Evolutionary conservation across 2,113 vertebrate genomes (phyloP).

Genomic region (Caloenas nicobarica): DNA sequence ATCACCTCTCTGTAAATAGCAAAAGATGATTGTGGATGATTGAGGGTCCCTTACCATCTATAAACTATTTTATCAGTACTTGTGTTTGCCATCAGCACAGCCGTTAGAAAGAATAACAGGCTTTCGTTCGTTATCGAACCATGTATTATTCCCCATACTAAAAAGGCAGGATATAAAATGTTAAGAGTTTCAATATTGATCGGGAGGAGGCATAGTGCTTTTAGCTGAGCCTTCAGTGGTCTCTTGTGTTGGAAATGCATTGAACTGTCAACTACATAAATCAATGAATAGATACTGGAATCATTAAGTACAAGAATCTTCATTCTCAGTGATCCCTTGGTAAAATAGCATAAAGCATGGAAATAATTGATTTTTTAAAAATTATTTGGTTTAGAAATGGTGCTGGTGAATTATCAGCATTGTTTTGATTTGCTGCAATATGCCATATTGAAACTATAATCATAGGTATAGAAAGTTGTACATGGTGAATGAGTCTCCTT

Average conservation of each 20-base stretch:
- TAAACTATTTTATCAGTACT: not conserved
- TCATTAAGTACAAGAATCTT: not conserved
- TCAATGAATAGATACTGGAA: not conserved
- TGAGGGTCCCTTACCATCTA: not conserved
- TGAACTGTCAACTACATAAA: not conserved
- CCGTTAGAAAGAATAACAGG: not conserved
- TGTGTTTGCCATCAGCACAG: not conserved
- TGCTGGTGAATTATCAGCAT: not conserved
- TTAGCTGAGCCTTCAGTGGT: conserved; percentile 2
- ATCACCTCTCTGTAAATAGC: not conserved
- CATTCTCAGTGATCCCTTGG: not conserved
- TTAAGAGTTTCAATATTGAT: conserved; percentile 41
- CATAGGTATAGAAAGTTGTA: not conserved
- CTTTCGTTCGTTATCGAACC: not conserved
- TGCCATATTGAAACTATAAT: not conserved
- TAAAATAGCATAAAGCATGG: not conserved
- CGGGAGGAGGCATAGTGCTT: not conserved
- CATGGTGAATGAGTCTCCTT: not conserved
- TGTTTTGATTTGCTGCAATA: not conserved
- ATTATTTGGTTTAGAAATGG: not conserved
- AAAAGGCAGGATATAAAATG: conserved; percentile 30
- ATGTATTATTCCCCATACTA: not conserved
- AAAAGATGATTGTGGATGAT: not conserved
- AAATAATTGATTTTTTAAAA: not conserved
- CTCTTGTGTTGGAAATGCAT: conserved; percentile 17